These are phyloP conservation scores for Xestobium rufovillosum DNA, from an alignment of 2,888 invertebrate species.

Conservation along the genomic window DNA sequence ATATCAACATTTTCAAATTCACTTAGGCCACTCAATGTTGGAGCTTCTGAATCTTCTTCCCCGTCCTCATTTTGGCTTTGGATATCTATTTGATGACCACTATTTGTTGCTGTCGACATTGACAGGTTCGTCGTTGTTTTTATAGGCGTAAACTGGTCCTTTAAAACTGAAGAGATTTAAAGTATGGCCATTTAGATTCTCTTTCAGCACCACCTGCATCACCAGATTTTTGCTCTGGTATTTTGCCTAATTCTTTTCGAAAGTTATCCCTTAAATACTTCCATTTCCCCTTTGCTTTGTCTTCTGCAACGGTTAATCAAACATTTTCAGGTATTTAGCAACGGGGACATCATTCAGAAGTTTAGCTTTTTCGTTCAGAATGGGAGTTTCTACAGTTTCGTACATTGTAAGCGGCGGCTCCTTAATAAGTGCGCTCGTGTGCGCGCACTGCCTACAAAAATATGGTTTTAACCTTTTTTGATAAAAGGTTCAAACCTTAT, in stretches of 20 bases:
- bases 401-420: no score
- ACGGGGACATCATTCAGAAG: slow-evolving; percentile 18
- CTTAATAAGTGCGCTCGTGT: no score
- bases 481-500: no score
- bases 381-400: slow-evolving; percentile 17
- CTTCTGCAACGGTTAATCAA: slow-evolving; percentile 11
- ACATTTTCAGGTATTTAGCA: slow-evolving; percentile 18
- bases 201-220: slow-evolving; percentile 12
- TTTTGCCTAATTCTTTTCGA: slow-evolving; percentile 13
- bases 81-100: no score
- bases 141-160: slow-evolving; percentile 21
- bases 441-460: no score
- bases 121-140: slow-evolving; percentile 16
- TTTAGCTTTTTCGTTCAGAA: slow-evolving; percentile 19
- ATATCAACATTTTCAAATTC: no score
- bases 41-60: no score
- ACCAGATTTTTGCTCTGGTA: slow-evolving; percentile 17
- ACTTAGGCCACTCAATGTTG: no score
- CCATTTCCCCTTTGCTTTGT: slow-evolving; percentile 17
- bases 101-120: no score
- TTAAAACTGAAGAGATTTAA: slow-evolving; percentile 20
- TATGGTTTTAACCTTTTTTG: no score
- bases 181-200: no score
- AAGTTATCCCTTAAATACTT: slow-evolving; percentile 21
- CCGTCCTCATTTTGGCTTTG: no score